These are phyloP conservation scores for Nettapus auritus DNA, from an alignment of 2,113 vertebrate species.

Conservation along the genomic window DNA sequence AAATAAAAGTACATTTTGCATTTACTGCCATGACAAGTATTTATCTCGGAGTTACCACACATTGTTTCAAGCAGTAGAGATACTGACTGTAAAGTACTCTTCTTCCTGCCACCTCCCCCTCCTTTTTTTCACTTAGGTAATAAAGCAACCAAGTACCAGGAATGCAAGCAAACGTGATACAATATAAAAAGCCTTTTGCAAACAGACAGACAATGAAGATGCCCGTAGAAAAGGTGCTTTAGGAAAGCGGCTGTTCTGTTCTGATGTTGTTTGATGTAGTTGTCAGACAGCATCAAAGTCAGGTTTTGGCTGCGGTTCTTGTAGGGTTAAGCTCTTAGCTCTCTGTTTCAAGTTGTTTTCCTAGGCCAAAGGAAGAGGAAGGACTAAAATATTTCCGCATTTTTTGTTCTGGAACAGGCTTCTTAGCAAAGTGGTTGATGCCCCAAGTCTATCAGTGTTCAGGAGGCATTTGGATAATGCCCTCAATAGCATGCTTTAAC, in stretches of 20 bases:
- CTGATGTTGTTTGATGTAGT: background rate
- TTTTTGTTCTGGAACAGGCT: background rate
- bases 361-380: background rate
- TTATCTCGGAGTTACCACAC: background rate
- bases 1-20: background rate
- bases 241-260: background rate
- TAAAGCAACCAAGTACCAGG: background rate
- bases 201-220: background rate
- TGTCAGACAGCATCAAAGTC: background rate
- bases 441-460: background rate
- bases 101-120: background rate
- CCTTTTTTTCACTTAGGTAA: background rate
- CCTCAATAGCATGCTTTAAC: background rate
- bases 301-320: background rate
- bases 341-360: background rate
- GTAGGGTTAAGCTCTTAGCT: background rate
- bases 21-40: background rate
- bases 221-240: background rate
- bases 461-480: background rate
- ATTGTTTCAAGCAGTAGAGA: background rate
- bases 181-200: background rate
- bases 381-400: background rate
- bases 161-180: background rate
- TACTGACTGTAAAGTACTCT: background rate
- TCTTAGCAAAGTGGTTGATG: background rate